Evolutionary conservation across 1,140 invertebrate species (phyloP).

Genomic region (Diorhabda elongata): DNA sequence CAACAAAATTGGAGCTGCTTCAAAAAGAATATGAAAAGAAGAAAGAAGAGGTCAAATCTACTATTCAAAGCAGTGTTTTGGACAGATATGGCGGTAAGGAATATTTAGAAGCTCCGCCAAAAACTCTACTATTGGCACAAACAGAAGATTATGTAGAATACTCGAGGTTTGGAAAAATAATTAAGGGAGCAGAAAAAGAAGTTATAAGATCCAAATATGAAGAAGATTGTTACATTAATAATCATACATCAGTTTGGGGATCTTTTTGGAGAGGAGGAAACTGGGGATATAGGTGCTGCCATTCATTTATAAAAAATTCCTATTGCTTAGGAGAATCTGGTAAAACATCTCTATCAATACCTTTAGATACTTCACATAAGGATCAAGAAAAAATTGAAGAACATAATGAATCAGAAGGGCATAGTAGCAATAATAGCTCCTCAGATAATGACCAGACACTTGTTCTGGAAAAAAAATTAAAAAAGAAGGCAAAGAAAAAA

Average conservation of each 20-base stretch:
- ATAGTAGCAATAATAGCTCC: constrained; percentile 22
- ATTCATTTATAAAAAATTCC: constrained; percentile 88
- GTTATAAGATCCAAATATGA: constrained; percentile 87
- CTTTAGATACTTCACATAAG: constrained; percentile 25
- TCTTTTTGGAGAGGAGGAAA: constrained; percentile 88
- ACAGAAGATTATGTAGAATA: constrained; percentile 97
- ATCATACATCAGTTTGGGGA: constrained; percentile 93
- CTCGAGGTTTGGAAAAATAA: constrained; percentile 80
- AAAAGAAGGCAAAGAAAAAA: constrained; percentile 58
- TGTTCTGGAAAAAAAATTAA: not conserved
- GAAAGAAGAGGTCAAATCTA: constrained; percentile 79
- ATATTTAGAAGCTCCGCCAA: constrained; percentile 81
- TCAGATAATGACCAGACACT: constrained; percentile 27
- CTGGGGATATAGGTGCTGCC: constrained; percentile 97
- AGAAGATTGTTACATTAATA: constrained; percentile 90
- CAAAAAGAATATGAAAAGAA: constrained; percentile 87
- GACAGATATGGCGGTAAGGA: constrained; percentile 90
- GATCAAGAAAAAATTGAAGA: constrained; percentile 38
- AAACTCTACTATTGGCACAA: constrained; percentile 85
- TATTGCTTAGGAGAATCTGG: constrained; percentile 84
- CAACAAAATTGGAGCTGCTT: constrained; percentile 92
- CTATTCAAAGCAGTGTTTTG: constrained; percentile 69
- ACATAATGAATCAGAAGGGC: not conserved
- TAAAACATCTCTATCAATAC: constrained; percentile 42
- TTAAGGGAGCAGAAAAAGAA: constrained; percentile 82